Evolutionary conservation across 2,113 vertebrate genomes (phyloP).

Genomic region (Apteryx mantelli): DNA sequence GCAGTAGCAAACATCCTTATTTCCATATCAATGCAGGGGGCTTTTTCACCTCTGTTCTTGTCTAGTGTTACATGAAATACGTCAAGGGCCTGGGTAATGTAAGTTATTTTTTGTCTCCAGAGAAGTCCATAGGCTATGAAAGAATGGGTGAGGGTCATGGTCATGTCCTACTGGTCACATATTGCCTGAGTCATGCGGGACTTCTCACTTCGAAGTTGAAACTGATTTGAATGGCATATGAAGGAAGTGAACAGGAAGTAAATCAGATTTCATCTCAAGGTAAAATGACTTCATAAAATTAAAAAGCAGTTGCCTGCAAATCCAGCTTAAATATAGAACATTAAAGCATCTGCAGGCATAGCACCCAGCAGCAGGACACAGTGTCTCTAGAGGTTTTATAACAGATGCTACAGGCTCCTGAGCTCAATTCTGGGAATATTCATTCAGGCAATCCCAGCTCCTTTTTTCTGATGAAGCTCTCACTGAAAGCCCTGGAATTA

Average conservation of each 20-base stretch:
- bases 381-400: neutral
- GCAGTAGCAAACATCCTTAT: neutral
- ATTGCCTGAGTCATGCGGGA: neutral
- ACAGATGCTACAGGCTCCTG: conserved; percentile 10
- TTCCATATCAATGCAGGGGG: neutral
- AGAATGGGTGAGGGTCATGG: neutral
- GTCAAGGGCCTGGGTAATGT: neutral
- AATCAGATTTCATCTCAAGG: neutral
- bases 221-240: neutral
- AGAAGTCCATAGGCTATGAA: neutral
- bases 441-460: neutral
- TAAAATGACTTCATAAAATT: neutral
- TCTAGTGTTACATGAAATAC: neutral
- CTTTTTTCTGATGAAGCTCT: neutral
- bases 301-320: conserved; percentile 18
- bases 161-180: neutral
- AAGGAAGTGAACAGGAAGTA: neutral
- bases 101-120: neutral
- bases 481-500: neutral
- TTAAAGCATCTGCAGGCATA: conserved; percentile 6
- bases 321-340: conserved; percentile 15
- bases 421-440: neutral
- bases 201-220: neutral
- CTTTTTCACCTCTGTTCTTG: neutral
- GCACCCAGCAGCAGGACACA: conserved; percentile 31